phyloP scores from a whole-genome alignment of 2,113 vertebrate species.

The Cryptoleucopteryx plumbea region DNA sequence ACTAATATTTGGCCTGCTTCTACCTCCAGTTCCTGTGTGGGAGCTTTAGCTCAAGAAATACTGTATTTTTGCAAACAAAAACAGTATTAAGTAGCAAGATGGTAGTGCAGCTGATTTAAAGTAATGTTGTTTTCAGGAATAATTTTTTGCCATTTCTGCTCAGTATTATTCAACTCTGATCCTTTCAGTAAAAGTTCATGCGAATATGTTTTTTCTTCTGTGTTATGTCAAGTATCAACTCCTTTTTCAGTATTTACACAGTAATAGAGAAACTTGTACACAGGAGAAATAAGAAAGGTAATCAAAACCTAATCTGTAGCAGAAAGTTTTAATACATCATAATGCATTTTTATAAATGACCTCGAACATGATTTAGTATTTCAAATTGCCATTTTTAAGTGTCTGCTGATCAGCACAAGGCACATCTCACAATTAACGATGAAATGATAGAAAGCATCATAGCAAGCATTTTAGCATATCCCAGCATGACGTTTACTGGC shows the following conservation, averaged over 20 bases:
- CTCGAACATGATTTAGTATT: neutral
- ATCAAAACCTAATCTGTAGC: neutral
- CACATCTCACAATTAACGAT: neutral
- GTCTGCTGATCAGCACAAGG: neutral
- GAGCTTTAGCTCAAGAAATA: slow-evolving; percentile 5
- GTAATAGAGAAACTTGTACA: neutral
- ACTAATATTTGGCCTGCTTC: slow-evolving; percentile 11
- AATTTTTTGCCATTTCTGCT: neutral
- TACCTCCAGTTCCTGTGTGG: neutral
- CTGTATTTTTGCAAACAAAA: neutral
- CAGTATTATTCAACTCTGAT: neutral
- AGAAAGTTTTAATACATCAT: neutral
- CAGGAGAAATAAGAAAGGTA: neutral
- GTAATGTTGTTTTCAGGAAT: neutral
- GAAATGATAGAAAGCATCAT: neutral
- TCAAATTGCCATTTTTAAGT: neutral
- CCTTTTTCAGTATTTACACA: neutral
- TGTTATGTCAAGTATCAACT: neutral
- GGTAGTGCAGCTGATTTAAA: neutral
- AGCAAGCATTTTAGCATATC: neutral
- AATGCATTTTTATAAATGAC: neutral
- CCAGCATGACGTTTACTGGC: neutral
- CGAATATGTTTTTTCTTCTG: neutral
- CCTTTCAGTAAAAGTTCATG: neutral
- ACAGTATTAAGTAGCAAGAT: neutral